Evolutionary conservation across 1,140 invertebrate species (phyloP).

Genomic region (Halictus rubicundus): DNA sequence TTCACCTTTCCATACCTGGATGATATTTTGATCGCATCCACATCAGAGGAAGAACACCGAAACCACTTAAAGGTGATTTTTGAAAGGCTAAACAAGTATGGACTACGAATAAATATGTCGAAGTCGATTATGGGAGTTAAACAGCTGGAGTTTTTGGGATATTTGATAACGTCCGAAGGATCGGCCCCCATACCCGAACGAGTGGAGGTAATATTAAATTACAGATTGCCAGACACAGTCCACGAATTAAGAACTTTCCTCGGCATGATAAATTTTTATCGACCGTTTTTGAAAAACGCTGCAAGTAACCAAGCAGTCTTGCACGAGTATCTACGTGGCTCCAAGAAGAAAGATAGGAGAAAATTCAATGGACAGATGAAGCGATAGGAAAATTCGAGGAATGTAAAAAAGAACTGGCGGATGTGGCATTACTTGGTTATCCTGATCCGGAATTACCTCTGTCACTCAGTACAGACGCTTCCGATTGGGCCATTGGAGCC

Average conservation of each 20-base stretch:
- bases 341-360: background rate
- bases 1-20: background rate
- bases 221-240: background rate
- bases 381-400: background rate
- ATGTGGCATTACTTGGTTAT: background rate
- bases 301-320: background rate
- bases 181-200: background rate
- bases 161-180: background rate
- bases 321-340: background rate
- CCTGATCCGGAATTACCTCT: background rate
- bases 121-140: background rate
- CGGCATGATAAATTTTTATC: conserved; percentile 19
- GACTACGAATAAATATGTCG: background rate
- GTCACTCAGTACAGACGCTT: background rate
- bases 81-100: background rate
- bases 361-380: background rate
- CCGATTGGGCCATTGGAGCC: background rate
- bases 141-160: background rate
- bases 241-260: conserved; percentile 18
- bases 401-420: background rate
- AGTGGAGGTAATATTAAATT: conserved; percentile 4
- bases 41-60: background rate
- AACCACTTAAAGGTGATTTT: background rate
- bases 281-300: background rate
- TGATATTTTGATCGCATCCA: background rate